Percentiles rank a stretch among this genome's conserved stretches.
Evolutionary conservation across 2,888 invertebrate genomes (phyloP).

Genomic region (Agrenia bidenticulata): DNA sequence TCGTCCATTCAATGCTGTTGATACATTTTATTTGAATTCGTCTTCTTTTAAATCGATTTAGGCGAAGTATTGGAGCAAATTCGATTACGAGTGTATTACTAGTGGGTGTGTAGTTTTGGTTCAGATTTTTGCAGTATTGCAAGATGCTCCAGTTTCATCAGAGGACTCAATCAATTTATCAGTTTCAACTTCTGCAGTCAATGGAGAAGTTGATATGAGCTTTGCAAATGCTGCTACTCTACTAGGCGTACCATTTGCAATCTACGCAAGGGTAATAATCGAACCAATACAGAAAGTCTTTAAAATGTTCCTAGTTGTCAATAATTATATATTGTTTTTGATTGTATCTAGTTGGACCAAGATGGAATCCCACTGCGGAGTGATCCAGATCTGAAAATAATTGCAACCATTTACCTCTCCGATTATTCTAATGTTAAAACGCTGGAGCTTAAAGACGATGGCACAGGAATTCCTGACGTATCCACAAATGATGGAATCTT

Average conservation of each 20-base stretch:
- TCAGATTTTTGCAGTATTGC: not conserved
- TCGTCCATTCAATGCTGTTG: too few relatives aligned
- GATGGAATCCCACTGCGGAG: constrained; percentile 14
- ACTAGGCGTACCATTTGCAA: constrained; percentile 19
- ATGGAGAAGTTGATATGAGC: not conserved
- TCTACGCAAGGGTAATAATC: constrained; percentile 22
- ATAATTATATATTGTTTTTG: not conserved
- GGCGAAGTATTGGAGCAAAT: not conserved
- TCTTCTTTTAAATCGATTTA: too few relatives aligned
- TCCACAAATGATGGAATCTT: constrained; percentile 38
- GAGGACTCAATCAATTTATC: constrained; percentile 12
- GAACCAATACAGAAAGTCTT: too few relatives aligned
- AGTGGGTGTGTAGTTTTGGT: not conserved
- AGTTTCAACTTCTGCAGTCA: constrained; percentile 19
- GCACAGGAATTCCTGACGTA: constrained; percentile 28
- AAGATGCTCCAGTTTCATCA: not conserved
- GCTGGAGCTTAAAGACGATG: constrained; percentile 28
- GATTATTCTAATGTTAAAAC: constrained; percentile 18
- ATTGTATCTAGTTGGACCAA: constrained; percentile 21
- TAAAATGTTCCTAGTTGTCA: too few relatives aligned
- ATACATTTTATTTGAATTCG: too few relatives aligned
- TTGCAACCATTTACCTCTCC: constrained; percentile 2
- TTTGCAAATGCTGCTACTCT: not conserved
- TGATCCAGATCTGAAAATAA: not conserved
- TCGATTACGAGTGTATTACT: not conserved